A percentile compares a stretch with the other conserved stretches of the same genome.
These are phyloP conservation scores for Chymomyza amoena DNA, from an alignment of 2,888 invertebrate species.

Conservation along the genomic window DNA sequence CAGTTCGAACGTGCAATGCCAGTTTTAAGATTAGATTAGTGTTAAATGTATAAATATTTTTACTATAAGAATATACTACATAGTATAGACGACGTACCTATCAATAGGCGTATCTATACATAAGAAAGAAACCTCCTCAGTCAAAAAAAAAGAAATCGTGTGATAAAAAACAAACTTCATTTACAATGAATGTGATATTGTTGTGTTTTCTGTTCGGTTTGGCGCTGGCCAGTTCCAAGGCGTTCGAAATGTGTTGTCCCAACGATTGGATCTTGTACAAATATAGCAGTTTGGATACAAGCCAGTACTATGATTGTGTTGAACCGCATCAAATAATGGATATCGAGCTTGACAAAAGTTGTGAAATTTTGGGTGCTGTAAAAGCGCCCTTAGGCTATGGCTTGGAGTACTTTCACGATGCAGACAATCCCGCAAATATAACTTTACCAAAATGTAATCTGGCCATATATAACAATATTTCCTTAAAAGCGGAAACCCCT, in stretches of 20 bases:
- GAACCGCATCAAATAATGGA: neutral
- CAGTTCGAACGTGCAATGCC: conserved; percentile 29
- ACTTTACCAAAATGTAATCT: conserved; percentile 10
- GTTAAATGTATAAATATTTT: conserved; percentile 5
- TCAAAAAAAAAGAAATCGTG: conserved; percentile 3
- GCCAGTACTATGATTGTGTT: conserved; percentile 27
- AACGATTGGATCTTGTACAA: conserved; percentile 32
- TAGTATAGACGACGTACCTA: neutral
- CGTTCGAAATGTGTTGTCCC: conserved; percentile 36
- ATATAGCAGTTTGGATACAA: conserved; percentile 8
- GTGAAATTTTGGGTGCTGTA: neutral
- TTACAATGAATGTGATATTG: conserved; percentile 34
- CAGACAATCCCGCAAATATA: neutral
- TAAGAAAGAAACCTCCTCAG: conserved; percentile 23
- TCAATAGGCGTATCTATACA: neutral
- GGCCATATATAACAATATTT: conserved; percentile 17
- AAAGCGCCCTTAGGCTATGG: conserved; percentile 29
- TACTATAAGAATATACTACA: neutral
- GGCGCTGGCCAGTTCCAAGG: conserved; percentile 24
- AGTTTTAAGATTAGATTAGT: conserved; percentile 31
- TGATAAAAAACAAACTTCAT: neutral
- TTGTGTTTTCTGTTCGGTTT: conserved; percentile 41
- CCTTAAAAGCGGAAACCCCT: conserved; percentile 8
- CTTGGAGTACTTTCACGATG: neutral
- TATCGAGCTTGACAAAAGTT: conserved; percentile 12